These are phyloP conservation scores for Hipparchia sbordonii DNA, from an alignment of 2,888 invertebrate species.

Conservation along the genomic window DNA sequence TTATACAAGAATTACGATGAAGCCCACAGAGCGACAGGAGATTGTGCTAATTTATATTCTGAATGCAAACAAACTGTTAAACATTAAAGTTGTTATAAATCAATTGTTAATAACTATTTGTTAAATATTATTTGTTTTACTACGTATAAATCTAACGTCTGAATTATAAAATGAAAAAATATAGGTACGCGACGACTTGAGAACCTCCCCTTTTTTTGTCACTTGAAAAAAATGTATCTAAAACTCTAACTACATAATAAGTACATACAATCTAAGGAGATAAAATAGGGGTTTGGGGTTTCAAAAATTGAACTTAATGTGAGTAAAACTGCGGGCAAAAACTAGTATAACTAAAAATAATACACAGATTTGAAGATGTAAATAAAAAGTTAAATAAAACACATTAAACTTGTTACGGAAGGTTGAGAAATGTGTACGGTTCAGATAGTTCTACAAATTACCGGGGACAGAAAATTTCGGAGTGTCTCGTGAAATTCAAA, in stretches of 20 bases:
- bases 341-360: background rate
- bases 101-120: background rate
- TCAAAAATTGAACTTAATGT: too few relatives aligned
- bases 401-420: conserved; percentile 10
- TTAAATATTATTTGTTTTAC: too few relatives aligned
- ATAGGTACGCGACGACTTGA: too few relatives aligned
- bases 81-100: background rate
- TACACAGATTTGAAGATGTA: background rate
- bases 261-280: too few relatives aligned
- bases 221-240: too few relatives aligned
- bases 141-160: too few relatives aligned
- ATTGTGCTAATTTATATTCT: conserved; percentile 57
- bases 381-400: background rate
- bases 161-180: too few relatives aligned
- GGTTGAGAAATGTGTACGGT: conserved; percentile 25
- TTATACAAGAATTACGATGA: conserved; percentile 73
- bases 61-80: conserved; percentile 47
- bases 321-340: too few relatives aligned
- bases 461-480: conserved; percentile 5
- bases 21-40: conserved; percentile 59
- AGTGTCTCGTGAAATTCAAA: conserved; percentile 10
- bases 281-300: too few relatives aligned
- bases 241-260: too few relatives aligned
- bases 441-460: conserved; percentile 27
- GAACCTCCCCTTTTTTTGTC: too few relatives aligned